Evolutionary conservation across 2,888 invertebrate genomes (phyloP).

Genomic region (Encarsia formosa): DNA sequence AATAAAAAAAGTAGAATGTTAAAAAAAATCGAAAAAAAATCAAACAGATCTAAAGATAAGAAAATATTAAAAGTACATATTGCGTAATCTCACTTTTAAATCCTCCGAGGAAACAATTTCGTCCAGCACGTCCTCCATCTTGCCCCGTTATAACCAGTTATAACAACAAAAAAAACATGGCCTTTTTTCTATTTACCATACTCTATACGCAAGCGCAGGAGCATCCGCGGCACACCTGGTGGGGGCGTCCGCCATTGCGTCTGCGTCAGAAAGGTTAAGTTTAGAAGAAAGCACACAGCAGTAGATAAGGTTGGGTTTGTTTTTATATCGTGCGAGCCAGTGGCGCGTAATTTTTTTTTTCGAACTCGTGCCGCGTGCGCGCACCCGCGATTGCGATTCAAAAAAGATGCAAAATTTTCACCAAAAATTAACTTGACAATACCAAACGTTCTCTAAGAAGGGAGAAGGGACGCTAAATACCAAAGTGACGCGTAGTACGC

Average conservation of each 20-base stretch:
- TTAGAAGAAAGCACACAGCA: conserved; percentile 16
- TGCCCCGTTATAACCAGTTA: conserved; percentile 12
- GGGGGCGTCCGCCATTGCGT: conserved; percentile 10
- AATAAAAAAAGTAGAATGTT: no score
- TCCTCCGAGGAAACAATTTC: conserved; percentile 79
- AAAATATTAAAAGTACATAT: conserved; percentile 2
- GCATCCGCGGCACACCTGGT: no score
- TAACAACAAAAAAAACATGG: conserved; percentile 14
- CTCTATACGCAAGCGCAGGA: no score
- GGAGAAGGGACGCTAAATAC: neutral
- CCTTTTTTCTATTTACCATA: conserved; percentile 11
- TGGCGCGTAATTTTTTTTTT: conserved; percentile 18
- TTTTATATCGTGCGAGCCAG: conserved; percentile 21
- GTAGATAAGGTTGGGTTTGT: conserved; percentile 26
- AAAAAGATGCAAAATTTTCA: conserved; percentile 14
- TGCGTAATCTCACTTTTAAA: conserved; percentile 62
- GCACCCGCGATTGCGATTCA: conserved; percentile 2
- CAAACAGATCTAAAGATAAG: no score
- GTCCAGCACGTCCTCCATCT: conserved; percentile 76
- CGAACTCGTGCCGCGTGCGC: conserved; percentile 8
- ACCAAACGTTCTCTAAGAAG: neutral
- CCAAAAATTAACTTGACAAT: conserved; percentile 9
- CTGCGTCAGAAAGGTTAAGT: conserved; percentile 18
- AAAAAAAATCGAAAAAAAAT: no score
- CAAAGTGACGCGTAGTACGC: conserved; percentile 19